Evolutionary conservation across 2,797 vertebrate species (phyloP), one percentile per base, ranked within the genome.

Genomic region (Diglossa cyanea): DNA sequence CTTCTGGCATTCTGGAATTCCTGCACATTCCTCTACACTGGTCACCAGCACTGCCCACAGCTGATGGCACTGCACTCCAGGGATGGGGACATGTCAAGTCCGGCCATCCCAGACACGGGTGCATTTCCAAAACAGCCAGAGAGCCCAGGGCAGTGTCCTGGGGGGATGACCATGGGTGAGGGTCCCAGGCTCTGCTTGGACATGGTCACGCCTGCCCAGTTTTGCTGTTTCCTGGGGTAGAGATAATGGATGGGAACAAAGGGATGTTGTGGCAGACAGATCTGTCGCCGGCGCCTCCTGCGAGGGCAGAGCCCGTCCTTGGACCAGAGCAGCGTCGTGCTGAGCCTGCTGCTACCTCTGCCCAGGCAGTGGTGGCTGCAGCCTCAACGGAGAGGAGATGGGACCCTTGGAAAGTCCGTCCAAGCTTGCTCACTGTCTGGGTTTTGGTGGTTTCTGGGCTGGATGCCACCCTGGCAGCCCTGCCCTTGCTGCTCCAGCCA

Each of bases 1-100:
- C 57, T 93, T 67, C 37, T 1, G 3, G 44, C 45, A 24, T 66
- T 40, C 65, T 13, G 42, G 13, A 68, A 48, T 45, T 57, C 42
- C 51, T 2, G 0, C 9, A 2, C 3, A 6, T 55, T 48, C 45
- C 65, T 57, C 35, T 12, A 0, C 0, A 0, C 33, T 71, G 28
- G 60, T 53, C 3, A 2, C 33, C 73, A 55, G 39, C 51, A 1
- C 11, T 63, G 78, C 57, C 28, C 24, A 1, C 6, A 3, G 71
- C 45, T 5, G 11, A 7, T 16, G 24, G 75, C 71, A 24, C 50
- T 5, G 5, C 28, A 2, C 26, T 20, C 23, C 33, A 3, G 67
- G 63, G 51, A 26, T 2, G 7, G 70, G 73, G 48, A 26, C 2
- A 1, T 1, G 7, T 0, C 1, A 35, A 40, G 23, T 28, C 5